Conservation (phyloP, 1,140 invertebrate genomes). For the Nasonia longicornis region DNA sequence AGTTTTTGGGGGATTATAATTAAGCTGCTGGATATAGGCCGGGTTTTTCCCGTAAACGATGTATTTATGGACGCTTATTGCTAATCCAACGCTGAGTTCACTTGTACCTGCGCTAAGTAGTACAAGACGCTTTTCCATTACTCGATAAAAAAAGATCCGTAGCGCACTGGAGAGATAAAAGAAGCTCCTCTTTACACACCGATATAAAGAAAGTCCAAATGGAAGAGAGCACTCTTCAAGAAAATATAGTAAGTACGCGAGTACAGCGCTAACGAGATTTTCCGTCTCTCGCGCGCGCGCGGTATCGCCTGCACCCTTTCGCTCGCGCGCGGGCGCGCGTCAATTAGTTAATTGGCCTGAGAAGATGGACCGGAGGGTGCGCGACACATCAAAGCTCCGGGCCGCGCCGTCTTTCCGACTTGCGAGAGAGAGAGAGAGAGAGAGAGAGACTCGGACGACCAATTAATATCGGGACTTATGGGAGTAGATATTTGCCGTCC, state of each 20-base stretch:
- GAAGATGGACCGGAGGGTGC: slow-evolving; percentile 29
- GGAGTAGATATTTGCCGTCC: slow-evolving; percentile 27
- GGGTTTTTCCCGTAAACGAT: slow-evolving; percentile 21
- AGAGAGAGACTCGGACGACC: slow-evolving; percentile 29
- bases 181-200: not conserved
- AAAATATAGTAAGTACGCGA: not conserved
- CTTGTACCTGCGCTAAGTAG: not conserved
- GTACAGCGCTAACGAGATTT: slow-evolving; percentile 14
- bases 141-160: too few species aligned
- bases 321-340: not conserved
- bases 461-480: slow-evolving; percentile 50
- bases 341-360: slow-evolving; percentile 46
- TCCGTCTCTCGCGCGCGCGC: not conserved
- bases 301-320: slow-evolving; percentile 18
- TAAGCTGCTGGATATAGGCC: slow-evolving; percentile 1
- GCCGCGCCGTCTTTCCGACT: not conserved
- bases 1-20: not conserved
- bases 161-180: not conserved
- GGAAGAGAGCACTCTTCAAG: not conserved
- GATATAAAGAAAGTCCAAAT: not conserved
- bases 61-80: not conserved
- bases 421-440: not conserved
- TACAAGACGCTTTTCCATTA: not conserved
- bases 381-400: slow-evolving; percentile 49
- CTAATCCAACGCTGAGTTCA: not conserved